Evolutionary conservation across 2,797 vertebrate species (phyloP).

Genomic region (Argentina silus): DNA sequence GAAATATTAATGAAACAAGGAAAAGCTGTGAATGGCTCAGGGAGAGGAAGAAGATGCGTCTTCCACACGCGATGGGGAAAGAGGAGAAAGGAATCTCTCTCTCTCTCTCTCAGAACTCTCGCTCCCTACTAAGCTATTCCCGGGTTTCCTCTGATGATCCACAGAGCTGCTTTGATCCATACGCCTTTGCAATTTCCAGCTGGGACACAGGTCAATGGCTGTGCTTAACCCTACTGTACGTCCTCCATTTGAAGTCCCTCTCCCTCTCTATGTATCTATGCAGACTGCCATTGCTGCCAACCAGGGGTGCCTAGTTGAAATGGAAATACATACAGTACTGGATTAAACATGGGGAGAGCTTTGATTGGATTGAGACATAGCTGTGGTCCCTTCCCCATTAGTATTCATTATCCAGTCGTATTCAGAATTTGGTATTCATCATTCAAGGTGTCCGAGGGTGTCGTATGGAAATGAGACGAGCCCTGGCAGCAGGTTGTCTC

Average conservation of each 20-base stretch:
- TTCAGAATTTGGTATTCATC: conserved; percentile 32
- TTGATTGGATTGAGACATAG: neutral
- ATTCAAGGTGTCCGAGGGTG: conserved; percentile 12
- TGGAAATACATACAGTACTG: neutral
- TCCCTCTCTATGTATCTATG: neutral
- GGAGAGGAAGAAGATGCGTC: conserved; percentile 23
- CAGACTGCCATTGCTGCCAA: neutral
- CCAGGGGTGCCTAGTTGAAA: neutral
- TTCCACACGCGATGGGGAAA: conserved; percentile 40
- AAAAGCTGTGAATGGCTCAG: conserved; percentile 33
- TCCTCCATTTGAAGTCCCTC: conserved; percentile 61
- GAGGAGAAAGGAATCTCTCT: conserved; percentile 33
- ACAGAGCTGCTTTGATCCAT: conserved; percentile 62
- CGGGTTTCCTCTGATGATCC: conserved; percentile 49
- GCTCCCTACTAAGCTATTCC: conserved; percentile 43
- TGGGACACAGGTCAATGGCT: conserved; percentile 52
- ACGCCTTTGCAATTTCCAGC: conserved; percentile 48
- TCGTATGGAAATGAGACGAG: conserved; percentile 23
- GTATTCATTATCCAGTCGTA: conserved; percentile 24
- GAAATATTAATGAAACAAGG: conserved; percentile 55
- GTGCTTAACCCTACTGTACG: conserved; percentile 45
- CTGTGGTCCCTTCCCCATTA: conserved; percentile 4
- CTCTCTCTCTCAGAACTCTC: conserved; percentile 45
- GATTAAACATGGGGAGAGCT: neutral
- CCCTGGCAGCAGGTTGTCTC: too few relatives aligned